Evolutionary conservation across 1,140 invertebrate genomes (phyloP), one percentile per base, ranked within the genome.

Genomic region (Diachasma alloeum): DNA sequence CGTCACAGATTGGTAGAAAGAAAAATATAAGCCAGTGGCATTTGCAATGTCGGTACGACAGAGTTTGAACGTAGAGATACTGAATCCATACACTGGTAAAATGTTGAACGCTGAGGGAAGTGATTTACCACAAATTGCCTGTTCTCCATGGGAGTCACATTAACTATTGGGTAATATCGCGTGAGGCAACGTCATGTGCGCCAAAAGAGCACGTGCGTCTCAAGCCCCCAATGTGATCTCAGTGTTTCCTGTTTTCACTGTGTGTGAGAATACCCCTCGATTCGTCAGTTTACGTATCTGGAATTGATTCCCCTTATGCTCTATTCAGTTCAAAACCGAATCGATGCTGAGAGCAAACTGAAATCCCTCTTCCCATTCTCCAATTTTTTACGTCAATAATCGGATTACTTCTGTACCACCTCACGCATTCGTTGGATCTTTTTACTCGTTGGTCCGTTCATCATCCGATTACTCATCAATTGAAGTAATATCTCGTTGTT

Each of bases 101-200:
- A 42, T 42, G 53, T 53, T 8, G 48, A 56, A 19, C 75, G 74
- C 75, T 72, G 80, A 86, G 80, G 75, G 80, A 84, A 87, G 81
- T 85, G 84, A 87, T 87, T 87, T 86, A 84, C 83, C 84, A 82
- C 84, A 85, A 87, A 86, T 87, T 86, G 85, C 83, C 74, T 80
- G 79, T 81, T 86, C 81, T 77, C 79, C 70, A 56, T 56, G 48
- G n/a, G 78, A 81, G 80, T 79, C 79, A 80, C 81, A 83, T 84
- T 83, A 83, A 84, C 80, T 79, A 87, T 84, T 86, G 81, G 82
- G 84, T 80, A 84, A 87, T 87, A 81, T 81, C 80, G 78, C 76
- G 81, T 83, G 81, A 81, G 80, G 82, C 80, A 86, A 84, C 81
- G 81, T 83, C 79, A 82, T 82, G 79, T 80, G 81, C 81, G 78